phyloP scores from a whole-genome alignment of 2,888 invertebrate genomes.

The Xanthia togata region DNA sequence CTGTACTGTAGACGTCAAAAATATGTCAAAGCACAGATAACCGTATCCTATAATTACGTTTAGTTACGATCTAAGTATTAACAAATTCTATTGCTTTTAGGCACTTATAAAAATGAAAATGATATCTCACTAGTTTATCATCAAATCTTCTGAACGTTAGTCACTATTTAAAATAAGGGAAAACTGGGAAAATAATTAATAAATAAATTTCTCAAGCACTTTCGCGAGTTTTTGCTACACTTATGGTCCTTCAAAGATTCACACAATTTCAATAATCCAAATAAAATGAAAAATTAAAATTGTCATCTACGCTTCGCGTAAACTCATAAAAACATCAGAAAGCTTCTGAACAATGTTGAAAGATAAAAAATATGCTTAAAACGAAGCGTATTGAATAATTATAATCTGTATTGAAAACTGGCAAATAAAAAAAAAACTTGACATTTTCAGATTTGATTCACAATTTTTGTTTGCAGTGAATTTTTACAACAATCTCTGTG shows the following conservation, averaged over 20 bases:
- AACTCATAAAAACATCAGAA: background rate
- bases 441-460: constrained; percentile 80
- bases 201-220: background rate
- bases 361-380: background rate
- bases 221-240: background rate
- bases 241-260: background rate
- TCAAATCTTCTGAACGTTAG: background rate
- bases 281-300: too few relatives aligned
- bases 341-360: background rate
- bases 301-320: background rate
- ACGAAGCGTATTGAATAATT: constrained; percentile 23
- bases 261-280: background rate
- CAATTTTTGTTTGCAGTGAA: constrained; percentile 84
- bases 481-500: constrained; percentile 78
- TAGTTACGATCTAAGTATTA: constrained; percentile 8
- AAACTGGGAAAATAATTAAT: background rate
- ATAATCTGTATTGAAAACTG: constrained; percentile 68
- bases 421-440: constrained; percentile 75
- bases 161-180: background rate
- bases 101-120: background rate
- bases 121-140: background rate
- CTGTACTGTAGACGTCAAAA: constrained; percentile 59
- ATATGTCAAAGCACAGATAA: constrained; percentile 61
- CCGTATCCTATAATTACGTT: constrained; percentile 32
- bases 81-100: too few relatives aligned